Percentiles rank a stretch among this genome's conserved stretches.
Conservation (phyloP, 2,888 invertebrate genomes). For the Punctoribates punctum region DNA sequence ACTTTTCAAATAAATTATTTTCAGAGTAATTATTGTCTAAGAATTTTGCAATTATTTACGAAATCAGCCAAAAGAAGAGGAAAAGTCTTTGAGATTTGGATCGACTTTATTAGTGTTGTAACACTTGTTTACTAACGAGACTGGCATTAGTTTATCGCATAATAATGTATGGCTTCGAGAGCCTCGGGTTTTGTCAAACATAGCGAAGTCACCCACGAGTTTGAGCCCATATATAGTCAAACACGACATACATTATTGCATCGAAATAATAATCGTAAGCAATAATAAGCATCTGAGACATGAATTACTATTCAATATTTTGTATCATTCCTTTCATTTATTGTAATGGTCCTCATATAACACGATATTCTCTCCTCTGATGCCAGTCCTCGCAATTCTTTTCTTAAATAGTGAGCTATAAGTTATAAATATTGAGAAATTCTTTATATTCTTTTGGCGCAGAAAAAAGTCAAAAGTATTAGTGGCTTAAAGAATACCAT, state of each 20-base stretch:
- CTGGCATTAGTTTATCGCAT: not conserved
- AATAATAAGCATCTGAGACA: constrained; percentile 6
- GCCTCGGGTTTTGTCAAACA: not conserved
- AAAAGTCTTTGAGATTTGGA: too few species aligned
- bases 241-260: too few species aligned
- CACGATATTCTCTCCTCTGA: too few species aligned
- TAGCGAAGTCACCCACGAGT: constrained; percentile 1
- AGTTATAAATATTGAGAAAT: too few species aligned
- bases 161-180: constrained; percentile 1
- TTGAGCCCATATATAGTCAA: constrained; percentile 1
- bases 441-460: too few species aligned
- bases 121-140: not conserved
- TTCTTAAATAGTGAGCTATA: too few species aligned
- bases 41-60: not conserved
- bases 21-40: not conserved
- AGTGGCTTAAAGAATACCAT: too few species aligned
- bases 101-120: too few species aligned
- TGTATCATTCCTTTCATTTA: not conserved
- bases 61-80: too few species aligned
- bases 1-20: not conserved
- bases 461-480: too few species aligned
- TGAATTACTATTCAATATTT: constrained; percentile 3
- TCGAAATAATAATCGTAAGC: not conserved
- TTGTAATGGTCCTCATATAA: too few species aligned
- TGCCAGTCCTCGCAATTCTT: too few species aligned